phyloP scores from a whole-genome alignment of 2,113 vertebrate species.

The Oxygymnocypris stewartii region DNA sequence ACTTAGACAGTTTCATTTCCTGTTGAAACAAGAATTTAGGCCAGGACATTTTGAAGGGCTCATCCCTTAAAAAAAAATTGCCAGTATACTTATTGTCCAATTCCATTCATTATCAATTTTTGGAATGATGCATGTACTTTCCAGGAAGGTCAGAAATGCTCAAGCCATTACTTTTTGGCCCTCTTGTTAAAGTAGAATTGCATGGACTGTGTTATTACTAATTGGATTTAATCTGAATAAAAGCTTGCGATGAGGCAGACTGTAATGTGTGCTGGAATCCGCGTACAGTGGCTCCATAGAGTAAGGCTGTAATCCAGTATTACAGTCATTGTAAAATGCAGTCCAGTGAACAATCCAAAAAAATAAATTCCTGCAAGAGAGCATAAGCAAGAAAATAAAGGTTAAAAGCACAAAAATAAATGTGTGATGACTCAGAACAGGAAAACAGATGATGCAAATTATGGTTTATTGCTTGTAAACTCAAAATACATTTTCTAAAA shows the following conservation, averaged over 20 bases:
- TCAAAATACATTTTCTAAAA: not conserved
- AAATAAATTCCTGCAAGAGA: not conserved
- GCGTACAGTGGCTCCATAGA: not conserved
- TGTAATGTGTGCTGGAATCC: constrained; percentile 10
- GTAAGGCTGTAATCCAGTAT: not conserved
- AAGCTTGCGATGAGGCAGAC: constrained; percentile 10
- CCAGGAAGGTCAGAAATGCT: not conserved
- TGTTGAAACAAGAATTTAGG: not conserved
- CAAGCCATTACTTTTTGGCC: not conserved
- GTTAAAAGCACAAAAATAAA: not conserved
- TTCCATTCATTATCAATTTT: not conserved
- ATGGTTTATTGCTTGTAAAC: not conserved
- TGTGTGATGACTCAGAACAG: not conserved
- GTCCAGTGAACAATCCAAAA: not conserved
- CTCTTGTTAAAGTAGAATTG: not conserved
- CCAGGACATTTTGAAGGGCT: not conserved
- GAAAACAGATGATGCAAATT: not conserved
- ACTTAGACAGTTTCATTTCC: not conserved
- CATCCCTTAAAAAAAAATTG: not conserved
- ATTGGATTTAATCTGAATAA: constrained; percentile 19
- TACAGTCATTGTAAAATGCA: not conserved
- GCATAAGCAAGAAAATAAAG: not conserved
- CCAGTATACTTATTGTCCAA: not conserved
- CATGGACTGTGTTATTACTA: not conserved
- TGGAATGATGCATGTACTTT: not conserved